Conservation (phyloP, 1,140 invertebrate genomes). For the Hyles vespertilio region DNA sequence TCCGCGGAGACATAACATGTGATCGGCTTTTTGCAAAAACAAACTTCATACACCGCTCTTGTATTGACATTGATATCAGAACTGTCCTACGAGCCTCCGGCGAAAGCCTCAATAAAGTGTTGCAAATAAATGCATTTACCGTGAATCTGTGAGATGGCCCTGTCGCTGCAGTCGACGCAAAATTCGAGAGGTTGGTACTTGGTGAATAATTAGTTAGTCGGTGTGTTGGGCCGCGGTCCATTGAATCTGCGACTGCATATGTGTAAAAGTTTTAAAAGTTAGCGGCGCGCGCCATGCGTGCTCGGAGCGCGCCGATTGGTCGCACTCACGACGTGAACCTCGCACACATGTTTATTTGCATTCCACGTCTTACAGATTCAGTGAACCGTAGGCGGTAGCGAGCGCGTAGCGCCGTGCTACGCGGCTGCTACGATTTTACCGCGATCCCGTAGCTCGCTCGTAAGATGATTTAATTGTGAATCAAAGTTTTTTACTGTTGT, state of each 20-base stretch:
- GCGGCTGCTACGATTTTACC: constrained; percentile 28
- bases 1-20: constrained; percentile 53
- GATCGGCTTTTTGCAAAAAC: constrained; percentile 19
- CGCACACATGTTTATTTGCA: constrained; percentile 72
- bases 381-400: constrained; percentile 64
- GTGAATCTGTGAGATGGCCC: constrained; percentile 70
- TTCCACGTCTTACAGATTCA: constrained; percentile 62
- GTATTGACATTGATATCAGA: neutral
- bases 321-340: constrained; percentile 25
- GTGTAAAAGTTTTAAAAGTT: constrained; percentile 65
- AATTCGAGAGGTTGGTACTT: constrained; percentile 66
- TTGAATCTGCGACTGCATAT: constrained; percentile 41
- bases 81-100: constrained; percentile 7
- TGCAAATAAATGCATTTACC: constrained; percentile 56
- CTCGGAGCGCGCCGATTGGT: constrained; percentile 51
- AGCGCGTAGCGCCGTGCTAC: constrained; percentile 55
- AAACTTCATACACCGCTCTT: neutral
- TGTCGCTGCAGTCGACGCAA: constrained; percentile 71
- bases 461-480: no score
- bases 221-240: constrained; percentile 19
- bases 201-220: constrained; percentile 23
- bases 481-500: no score
- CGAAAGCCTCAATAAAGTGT: constrained; percentile 22
- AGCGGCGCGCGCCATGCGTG: constrained; percentile 59
- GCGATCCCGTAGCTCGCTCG: constrained; percentile 26